Evolutionary conservation across 2,113 vertebrate species (phyloP), one percentile per base, ranked within the genome.

Genomic region (Lepisosteus osseus): DNA sequence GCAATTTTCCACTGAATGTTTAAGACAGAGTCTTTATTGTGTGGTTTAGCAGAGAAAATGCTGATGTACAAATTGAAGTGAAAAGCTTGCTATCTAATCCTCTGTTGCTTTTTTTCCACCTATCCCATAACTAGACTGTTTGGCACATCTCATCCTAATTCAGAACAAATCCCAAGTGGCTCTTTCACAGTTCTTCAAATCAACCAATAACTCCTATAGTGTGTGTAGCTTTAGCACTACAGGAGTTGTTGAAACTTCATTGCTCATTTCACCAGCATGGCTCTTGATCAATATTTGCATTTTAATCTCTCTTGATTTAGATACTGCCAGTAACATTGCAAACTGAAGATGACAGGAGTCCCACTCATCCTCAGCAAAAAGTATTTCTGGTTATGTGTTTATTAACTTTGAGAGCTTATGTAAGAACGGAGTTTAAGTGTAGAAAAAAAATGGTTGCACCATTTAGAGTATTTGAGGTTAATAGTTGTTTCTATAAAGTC

Each of bases 61-160:
- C 90, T 91, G 90, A 90, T 86, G 87, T 88, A 89, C 87, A 91
- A 91, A 90, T 91, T 84, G 84, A 88, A 90, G 66, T 88, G 90
- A 92, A 90, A 90, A 74, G 87, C 90, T 88, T 91, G 84, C 80
- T 78, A 76, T 77, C 85, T 92, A 92, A 92, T 91, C 91, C 84
- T 80, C 81, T 80, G 81, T 83, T 78, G 85, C 86, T 66, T 75
- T 63, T 29, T 72, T 45, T 61, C 73, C 84, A 91, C 84, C 86
- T 86, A 85, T 89, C 77, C 84, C 82, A 79, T 80, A 83, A 85
- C 86, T 83, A 83, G 72, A 54, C 68, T 73, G 76, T 61, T 73
- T 66, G 78, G 68, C 79, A 67, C 65, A 72, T 81, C 80, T 84
- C 74, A 84, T 77, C 80, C 82, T 75, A 69, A 81, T 78, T 64